A percentile compares a stretch with the other conserved stretches of the same genome.
These are phyloP conservation scores for Nicator chloris DNA, from an alignment of 2,113 vertebrate genomes.

Conservation along the genomic window DNA sequence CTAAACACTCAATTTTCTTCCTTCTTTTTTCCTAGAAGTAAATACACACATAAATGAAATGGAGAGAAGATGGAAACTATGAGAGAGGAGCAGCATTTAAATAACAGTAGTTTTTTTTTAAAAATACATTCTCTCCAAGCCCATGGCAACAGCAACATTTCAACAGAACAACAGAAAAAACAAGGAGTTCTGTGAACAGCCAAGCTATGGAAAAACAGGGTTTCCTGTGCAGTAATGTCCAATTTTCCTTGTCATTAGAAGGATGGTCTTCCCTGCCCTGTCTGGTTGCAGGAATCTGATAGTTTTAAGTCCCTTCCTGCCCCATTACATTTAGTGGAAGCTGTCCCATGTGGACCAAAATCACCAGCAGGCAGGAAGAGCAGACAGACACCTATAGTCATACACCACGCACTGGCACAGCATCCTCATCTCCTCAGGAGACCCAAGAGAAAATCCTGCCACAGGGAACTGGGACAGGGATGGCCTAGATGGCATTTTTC, in stretches of 20 bases:
- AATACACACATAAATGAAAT: background rate
- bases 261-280: background rate
- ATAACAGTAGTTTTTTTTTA: rapidly evolving
- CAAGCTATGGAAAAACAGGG: rapidly evolving
- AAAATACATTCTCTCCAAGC: background rate
- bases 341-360: background rate
- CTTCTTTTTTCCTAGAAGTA: background rate
- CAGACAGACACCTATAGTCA: background rate
- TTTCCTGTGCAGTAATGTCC: background rate
- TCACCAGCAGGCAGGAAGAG: background rate
- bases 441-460: background rate
- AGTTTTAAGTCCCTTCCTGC: background rate
- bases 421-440: background rate
- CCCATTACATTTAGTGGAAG: background rate
- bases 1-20: background rate
- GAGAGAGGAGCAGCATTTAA: background rate
- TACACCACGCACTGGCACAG: background rate
- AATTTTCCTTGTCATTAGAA: background rate
- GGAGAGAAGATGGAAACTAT: background rate
- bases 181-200: background rate
- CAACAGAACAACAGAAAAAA: background rate
- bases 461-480: rapidly evolving
- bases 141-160: background rate
- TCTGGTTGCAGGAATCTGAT: background rate
- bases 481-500: background rate